Evolutionary conservation across 2,888 invertebrate genomes (phyloP).

Genomic region (Onthophagus sagittarius): DNA sequence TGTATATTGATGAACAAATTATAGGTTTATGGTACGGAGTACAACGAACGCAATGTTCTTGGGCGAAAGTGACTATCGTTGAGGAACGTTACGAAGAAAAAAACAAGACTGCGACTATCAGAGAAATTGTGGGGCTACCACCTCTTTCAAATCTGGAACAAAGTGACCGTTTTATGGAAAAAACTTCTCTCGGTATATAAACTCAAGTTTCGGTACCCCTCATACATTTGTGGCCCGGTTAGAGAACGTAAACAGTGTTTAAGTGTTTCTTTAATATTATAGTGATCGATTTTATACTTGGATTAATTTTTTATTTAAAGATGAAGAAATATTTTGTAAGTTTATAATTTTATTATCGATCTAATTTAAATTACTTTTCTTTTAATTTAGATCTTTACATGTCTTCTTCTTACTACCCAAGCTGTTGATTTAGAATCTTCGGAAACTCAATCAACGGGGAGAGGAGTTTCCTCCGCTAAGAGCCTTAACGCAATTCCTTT

Average conservation of each 20-base stretch:
- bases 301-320: neutral
- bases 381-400: conserved; percentile 25
- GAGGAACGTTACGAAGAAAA: neutral
- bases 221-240: neutral
- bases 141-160: neutral
- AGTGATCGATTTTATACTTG: neutral
- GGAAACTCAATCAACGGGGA: conserved; percentile 21
- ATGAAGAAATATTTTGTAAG: conserved; percentile 1
- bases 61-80: neutral
- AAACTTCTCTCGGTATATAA: neutral
- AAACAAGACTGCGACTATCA: neutral
- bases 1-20: neutral
- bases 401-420: conserved; percentile 1
- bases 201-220: neutral
- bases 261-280: neutral
- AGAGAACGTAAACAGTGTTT: neutral
- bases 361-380: neutral
- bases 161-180: neutral
- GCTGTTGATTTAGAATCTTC: conserved; percentile 19
- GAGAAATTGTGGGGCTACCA: neutral
- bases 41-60: neutral
- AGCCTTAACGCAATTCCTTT: conserved; percentile 28
- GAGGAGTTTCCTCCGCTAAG: conserved; percentile 20
- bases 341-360: neutral
- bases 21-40: neutral